These are phyloP conservation scores for Pseudochaenichthys georgianus DNA, from an alignment of 2,797 vertebrate species.

Conservation along the genomic window DNA sequence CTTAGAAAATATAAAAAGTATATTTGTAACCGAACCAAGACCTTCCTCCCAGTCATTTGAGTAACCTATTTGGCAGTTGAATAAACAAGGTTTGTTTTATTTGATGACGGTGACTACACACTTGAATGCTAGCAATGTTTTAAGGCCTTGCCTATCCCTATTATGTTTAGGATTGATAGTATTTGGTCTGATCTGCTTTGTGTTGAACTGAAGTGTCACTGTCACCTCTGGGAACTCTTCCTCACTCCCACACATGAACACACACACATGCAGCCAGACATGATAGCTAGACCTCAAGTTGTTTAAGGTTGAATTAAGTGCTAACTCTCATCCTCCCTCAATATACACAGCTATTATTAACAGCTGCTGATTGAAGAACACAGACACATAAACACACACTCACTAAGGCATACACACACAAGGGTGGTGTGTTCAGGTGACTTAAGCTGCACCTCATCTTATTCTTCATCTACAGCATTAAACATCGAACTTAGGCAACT, in stretches of 20 bases:
- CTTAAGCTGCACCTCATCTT: slow-evolving; percentile 12
- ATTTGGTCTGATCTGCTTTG: slow-evolving; percentile 21
- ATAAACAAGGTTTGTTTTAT: slow-evolving; percentile 14
- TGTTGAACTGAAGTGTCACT: slow-evolving; percentile 14
- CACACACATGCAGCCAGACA: slow-evolving; percentile 1
- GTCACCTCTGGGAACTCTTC: slow-evolving; percentile 1
- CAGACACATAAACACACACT: background rate
- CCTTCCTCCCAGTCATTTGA: background rate
- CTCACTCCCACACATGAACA: background rate
- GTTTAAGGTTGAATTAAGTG: slow-evolving; percentile 41
- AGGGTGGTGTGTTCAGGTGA: slow-evolving; percentile 32
- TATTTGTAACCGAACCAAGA: no score
- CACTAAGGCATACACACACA: slow-evolving; percentile 22
- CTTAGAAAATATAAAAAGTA: background rate
- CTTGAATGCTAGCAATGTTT: slow-evolving; percentile 2
- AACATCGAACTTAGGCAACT: slow-evolving; percentile 3
- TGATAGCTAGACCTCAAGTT: slow-evolving; percentile 2
- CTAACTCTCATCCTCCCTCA: slow-evolving; percentile 29
- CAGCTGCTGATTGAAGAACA: slow-evolving; percentile 51
- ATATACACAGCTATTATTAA: slow-evolving; percentile 47
- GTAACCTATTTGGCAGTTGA: slow-evolving; percentile 24
- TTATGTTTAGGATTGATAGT: background rate
- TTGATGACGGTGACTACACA: background rate
- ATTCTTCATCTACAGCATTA: background rate
- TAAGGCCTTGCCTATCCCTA: background rate